phyloP scores from a whole-genome alignment of 2,113 vertebrate genomes.

The Panthera leo region DNA sequence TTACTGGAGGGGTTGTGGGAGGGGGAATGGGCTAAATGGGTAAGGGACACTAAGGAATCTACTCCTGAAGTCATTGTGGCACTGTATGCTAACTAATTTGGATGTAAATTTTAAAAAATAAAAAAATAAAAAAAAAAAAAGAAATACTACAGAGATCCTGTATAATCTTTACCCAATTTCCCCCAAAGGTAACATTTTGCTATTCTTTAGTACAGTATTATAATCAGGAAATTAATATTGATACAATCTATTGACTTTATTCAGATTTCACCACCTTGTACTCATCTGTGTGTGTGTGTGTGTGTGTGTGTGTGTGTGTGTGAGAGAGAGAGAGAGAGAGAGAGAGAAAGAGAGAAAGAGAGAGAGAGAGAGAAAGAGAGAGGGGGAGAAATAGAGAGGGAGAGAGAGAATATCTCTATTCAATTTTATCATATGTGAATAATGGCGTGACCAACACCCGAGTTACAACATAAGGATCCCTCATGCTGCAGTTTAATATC shows the following conservation, averaged over 20 bases:
- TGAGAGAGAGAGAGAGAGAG: not conserved
- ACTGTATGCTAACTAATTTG: too few species aligned
- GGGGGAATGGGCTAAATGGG: too few species aligned
- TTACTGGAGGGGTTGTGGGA: too few species aligned
- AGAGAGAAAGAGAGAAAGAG: not conserved
- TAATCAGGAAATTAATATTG: not conserved
- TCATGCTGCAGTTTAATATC: not conserved
- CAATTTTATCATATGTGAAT: not conserved
- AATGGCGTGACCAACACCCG: too few species aligned
- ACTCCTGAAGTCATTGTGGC: too few species aligned
- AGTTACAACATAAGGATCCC: not conserved
- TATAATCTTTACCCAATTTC: not conserved
- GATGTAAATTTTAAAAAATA: too few species aligned
- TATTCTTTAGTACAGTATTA: not conserved
- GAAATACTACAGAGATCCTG: not conserved
- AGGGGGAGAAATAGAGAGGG: not conserved
- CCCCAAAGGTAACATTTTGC: not conserved
- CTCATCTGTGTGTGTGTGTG: not conserved
- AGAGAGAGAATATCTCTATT: not conserved
- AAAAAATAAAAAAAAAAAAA: not conserved
- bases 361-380: not conserved
- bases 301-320: too few species aligned
- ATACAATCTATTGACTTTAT: not conserved
- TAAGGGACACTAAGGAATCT: too few species aligned
- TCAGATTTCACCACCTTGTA: not conserved